Conservation (phyloP, 2,888 invertebrate species). For the Trichogramma dendrolimi region DNA sequence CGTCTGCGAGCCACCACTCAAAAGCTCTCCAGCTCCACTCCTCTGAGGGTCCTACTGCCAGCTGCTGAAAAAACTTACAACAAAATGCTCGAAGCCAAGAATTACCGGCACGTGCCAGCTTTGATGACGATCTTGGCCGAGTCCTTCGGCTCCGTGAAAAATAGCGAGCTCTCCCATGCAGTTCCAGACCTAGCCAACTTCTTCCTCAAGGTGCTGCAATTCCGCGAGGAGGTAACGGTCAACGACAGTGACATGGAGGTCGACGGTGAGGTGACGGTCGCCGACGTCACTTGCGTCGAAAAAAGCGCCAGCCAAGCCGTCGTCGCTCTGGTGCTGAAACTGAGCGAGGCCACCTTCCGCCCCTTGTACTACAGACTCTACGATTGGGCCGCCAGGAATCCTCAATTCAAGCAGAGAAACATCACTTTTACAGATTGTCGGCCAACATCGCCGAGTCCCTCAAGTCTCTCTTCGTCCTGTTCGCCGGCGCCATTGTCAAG, state of each 20-base stretch:
- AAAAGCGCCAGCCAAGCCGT: conserved; percentile 71
- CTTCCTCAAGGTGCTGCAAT: conserved; percentile 69
- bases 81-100: conserved; percentile 58
- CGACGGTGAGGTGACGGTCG: conserved; percentile 45
- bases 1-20: conserved; percentile 63
- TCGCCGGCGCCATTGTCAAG: conserved; percentile 79
- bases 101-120: conserved; percentile 62
- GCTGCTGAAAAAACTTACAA: conserved; percentile 65
- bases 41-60: conserved; percentile 73
- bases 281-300: conserved; percentile 63
- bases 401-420: conserved; percentile 62
- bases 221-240: conserved; percentile 56
- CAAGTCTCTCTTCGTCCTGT: conserved; percentile 84
- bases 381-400: conserved; percentile 76
- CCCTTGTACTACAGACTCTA: conserved; percentile 83
- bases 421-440: conserved; percentile 82
- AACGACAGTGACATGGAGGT: conserved; percentile 37
- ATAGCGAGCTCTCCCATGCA: conserved; percentile 63
- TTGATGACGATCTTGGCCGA: conserved; percentile 75
- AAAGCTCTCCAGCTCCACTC: conserved; percentile 66
- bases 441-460: conserved; percentile 74
- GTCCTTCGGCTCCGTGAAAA: conserved; percentile 62
- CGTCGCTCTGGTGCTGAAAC: conserved; percentile 76
- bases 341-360: conserved; percentile 84
- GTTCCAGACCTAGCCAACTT: conserved; percentile 69